phyloP scores from a whole-genome alignment of 2,888 invertebrate genomes.

The Calliphora vomitoria region DNA sequence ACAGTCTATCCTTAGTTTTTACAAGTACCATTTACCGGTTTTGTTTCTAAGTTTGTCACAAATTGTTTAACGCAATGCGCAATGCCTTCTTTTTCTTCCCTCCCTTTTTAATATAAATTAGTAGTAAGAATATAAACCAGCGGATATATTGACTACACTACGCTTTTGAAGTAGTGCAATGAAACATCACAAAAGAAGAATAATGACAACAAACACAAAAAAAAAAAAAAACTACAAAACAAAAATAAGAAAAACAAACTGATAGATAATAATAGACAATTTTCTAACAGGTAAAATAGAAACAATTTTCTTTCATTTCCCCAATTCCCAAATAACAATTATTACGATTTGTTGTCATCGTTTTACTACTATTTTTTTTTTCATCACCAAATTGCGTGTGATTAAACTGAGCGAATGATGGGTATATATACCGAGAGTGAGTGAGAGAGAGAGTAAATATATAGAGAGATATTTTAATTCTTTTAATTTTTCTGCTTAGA shows the following conservation, averaged over 20 bases:
- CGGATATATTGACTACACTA: conserved; percentile 48
- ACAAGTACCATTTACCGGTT: neutral
- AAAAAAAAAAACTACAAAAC: conserved; percentile 28
- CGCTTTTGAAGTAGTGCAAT: conserved; percentile 15
- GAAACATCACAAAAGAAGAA: conserved; percentile 39
- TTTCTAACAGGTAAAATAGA: conserved; percentile 68
- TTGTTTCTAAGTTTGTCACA: conserved; percentile 61
- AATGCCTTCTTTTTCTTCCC: conserved; percentile 28
- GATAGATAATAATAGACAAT: conserved; percentile 62
- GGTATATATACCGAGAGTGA: neutral
- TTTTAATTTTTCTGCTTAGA: conserved; percentile 19
- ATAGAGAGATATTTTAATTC: conserved; percentile 17
- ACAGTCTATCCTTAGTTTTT: conserved; percentile 10
- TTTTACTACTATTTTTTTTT: conserved; percentile 54
- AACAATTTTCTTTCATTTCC: conserved; percentile 64
- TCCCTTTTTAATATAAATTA: conserved; percentile 44
- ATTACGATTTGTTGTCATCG: conserved; percentile 69
- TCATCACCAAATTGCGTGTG: conserved; percentile 55
- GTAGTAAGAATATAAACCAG: conserved; percentile 51
- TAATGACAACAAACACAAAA: conserved; percentile 59
- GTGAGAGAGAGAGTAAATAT: neutral
- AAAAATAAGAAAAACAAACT: conserved; percentile 42
- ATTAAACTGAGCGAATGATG: conserved; percentile 51
- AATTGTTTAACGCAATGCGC: conserved; percentile 60
- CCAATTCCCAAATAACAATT: conserved; percentile 73